Evolutionary conservation across 2,797 vertebrate genomes (phyloP).

Genomic region (Euphonia xanthogaster): DNA sequence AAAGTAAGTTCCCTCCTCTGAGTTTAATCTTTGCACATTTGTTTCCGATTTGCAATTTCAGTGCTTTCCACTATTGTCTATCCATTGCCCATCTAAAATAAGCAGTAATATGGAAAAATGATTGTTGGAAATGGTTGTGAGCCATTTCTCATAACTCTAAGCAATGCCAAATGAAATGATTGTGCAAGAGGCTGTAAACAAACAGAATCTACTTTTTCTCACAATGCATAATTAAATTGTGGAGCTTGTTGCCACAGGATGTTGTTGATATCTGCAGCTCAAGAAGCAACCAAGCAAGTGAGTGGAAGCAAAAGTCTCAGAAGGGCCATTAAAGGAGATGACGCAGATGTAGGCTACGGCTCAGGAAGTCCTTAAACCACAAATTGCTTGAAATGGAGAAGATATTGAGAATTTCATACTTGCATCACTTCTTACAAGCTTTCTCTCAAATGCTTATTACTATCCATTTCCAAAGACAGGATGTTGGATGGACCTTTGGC

Average conservation of each 20-base stretch:
- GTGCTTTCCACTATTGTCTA: neutral
- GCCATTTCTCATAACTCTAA: neutral
- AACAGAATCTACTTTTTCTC: slow-evolving; percentile 20
- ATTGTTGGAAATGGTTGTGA: neutral
- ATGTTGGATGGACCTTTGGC: neutral
- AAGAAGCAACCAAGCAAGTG: slow-evolving; percentile 1
- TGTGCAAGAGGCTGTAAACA: slow-evolving; percentile 29
- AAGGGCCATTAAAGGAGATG: slow-evolving; percentile 54
- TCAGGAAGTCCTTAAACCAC: slow-evolving; percentile 65
- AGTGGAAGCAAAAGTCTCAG: slow-evolving; percentile 39
- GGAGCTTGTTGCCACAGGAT: slow-evolving; percentile 3
- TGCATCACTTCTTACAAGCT: neutral
- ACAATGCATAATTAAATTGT: slow-evolving; percentile 22
- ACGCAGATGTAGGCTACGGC: slow-evolving; percentile 19
- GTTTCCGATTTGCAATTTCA: neutral
- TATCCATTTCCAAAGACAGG: neutral
- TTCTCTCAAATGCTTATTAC: slow-evolving; percentile 25
- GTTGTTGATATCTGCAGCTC: slow-evolving; percentile 33
- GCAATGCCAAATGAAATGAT: neutral
- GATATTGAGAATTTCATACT: slow-evolving; percentile 37
- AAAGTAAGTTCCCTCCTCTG: neutral
- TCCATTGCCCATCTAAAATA: slow-evolving; percentile 6
- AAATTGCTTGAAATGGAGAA: slow-evolving; percentile 57
- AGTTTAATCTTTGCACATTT: neutral
- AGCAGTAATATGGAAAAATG: slow-evolving; percentile 1